Evolutionary conservation across 2,797 vertebrate genomes (phyloP).

Genomic region (Poecilia gillii): DNA sequence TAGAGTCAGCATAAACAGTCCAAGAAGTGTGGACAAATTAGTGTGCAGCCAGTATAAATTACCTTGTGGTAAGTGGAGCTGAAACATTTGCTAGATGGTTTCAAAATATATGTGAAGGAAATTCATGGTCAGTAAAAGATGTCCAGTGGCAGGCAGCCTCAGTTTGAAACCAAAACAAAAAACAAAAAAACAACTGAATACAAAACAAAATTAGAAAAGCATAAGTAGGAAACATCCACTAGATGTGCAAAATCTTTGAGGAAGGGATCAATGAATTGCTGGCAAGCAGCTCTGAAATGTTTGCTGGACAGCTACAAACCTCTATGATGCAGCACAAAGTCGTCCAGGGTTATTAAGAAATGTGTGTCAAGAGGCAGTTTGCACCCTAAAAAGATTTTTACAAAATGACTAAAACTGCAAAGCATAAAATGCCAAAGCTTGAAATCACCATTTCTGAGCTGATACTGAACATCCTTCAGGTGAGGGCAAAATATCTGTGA

Average conservation of each 20-base stretch:
- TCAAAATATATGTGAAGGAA: neutral
- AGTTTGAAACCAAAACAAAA: neutral
- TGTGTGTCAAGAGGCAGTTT: neutral
- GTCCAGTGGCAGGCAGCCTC: neutral
- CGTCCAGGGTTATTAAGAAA: neutral
- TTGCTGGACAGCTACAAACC: neutral
- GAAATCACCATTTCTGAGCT: neutral
- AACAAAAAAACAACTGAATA: neutral
- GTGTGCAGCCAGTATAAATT: neutral
- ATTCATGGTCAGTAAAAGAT: neutral
- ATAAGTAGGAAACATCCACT: neutral
- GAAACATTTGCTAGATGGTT: neutral
- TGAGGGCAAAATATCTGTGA: neutral
- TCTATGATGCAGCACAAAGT: neutral
- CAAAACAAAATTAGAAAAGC: neutral
- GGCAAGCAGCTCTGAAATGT: neutral
- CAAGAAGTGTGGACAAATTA: neutral
- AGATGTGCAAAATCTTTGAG: neutral
- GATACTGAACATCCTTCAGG: neutral
- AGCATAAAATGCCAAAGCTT: neutral
- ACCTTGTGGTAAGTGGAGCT: neutral
- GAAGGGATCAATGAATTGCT: neutral
- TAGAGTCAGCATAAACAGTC: neutral
- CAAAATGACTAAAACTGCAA: neutral
- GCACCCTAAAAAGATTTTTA: neutral